phyloP scores from a whole-genome alignment of 2,113 vertebrate species.

The Sinocyclocheilus anophthalmus region DNA sequence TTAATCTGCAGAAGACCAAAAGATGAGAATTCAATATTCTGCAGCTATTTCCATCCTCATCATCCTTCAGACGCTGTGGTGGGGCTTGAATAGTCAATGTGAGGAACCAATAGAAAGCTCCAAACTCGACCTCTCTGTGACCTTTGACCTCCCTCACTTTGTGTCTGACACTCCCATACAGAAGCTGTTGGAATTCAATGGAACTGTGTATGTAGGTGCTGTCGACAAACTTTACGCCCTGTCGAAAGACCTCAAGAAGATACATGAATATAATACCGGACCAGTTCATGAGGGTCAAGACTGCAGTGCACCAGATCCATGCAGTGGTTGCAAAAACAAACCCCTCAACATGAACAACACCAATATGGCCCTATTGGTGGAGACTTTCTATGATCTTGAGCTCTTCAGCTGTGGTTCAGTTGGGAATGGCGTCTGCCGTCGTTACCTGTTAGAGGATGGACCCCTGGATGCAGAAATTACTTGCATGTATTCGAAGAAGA shows the following conservation, averaged over 20 bases:
- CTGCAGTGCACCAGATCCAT: slow-evolving; percentile 59
- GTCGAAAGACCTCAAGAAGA: slow-evolving; percentile 82
- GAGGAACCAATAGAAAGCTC: slow-evolving; percentile 76
- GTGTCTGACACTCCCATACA: slow-evolving; percentile 83
- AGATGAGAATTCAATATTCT: slow-evolving; percentile 79
- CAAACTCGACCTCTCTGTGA: slow-evolving; percentile 82
- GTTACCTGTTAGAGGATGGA: slow-evolving; percentile 81
- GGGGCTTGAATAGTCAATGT: slow-evolving; percentile 75
- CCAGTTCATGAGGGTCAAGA: slow-evolving; percentile 78
- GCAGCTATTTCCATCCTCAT: slow-evolving; percentile 69
- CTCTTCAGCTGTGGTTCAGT: slow-evolving; percentile 91
- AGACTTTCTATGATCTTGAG: slow-evolving; percentile 92
- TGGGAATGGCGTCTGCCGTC: slow-evolving; percentile 84
- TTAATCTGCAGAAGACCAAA: slow-evolving; percentile 68
- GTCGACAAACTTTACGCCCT: slow-evolving; percentile 89
- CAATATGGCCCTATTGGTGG: slow-evolving; percentile 87
- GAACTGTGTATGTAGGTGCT: slow-evolving; percentile 84
- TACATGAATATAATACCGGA: slow-evolving; percentile 86
- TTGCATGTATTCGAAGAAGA: slow-evolving; percentile 82
- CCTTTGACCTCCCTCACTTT: slow-evolving; percentile 86
- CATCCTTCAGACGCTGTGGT: slow-evolving; percentile 77
- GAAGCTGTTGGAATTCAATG: slow-evolving; percentile 83
- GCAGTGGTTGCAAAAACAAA: slow-evolving; percentile 71
- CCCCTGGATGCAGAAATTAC: slow-evolving; percentile 74
- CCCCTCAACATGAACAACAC: slow-evolving; percentile 78